Conservation (phyloP, 2,888 invertebrate genomes). For the Pilophorus perplexus region DNA sequence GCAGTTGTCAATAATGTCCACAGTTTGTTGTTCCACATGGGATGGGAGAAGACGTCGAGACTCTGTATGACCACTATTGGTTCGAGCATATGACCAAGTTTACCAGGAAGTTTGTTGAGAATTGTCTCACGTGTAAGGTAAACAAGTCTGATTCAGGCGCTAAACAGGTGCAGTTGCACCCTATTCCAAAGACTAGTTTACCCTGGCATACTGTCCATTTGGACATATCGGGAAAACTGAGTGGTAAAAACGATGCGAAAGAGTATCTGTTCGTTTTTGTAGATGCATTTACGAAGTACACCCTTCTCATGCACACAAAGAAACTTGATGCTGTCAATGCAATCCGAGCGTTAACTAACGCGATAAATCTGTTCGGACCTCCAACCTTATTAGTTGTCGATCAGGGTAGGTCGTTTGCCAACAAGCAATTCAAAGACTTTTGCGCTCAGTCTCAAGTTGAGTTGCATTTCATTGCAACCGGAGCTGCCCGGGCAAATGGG, state of each 20-base stretch:
- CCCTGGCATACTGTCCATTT: conserved; percentile 10
- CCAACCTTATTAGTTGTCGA: conserved; percentile 6
- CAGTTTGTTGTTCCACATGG: conserved; percentile 9
- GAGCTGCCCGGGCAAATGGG: conserved; percentile 12
- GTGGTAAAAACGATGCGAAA: conserved; percentile 20
- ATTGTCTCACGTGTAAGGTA: conserved; percentile 9
- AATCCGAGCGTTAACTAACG: neutral
- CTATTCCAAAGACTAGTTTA: neutral
- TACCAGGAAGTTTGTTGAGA: conserved; percentile 17
- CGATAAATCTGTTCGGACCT: conserved; percentile 12
- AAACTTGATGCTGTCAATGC: conserved; percentile 4
- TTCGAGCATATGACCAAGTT: conserved; percentile 14
- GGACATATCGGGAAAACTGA: neutral
- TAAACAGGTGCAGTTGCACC: conserved; percentile 17
- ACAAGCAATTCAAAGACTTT: conserved; percentile 5
- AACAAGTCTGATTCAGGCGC: conserved; percentile 7
- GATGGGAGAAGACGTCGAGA: conserved; percentile 21
- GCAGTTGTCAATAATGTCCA: conserved; percentile 23
- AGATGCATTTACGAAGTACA: conserved; percentile 35
- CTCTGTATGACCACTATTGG: conserved; percentile 10
- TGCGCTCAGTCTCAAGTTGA: conserved; percentile 26
- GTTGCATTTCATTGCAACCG: conserved; percentile 48
- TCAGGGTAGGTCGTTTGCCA: conserved; percentile 15
- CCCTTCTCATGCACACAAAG: neutral
- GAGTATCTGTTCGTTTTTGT: conserved; percentile 11